Conservation (phyloP, 2,888 invertebrate species). For the Notodonta ziczac region DNA sequence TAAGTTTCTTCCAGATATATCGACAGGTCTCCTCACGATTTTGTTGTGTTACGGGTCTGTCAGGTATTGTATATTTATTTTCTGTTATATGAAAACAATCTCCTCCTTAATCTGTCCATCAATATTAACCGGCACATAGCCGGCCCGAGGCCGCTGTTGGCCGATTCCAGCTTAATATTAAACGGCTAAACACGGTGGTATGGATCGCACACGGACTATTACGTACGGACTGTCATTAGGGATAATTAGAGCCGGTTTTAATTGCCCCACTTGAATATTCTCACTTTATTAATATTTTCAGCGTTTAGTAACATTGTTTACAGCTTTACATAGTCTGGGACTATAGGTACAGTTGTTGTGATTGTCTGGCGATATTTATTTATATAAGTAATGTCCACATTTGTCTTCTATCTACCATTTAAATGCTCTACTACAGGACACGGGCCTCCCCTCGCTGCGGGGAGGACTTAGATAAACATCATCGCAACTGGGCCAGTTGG, state of each 20-base stretch:
- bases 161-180: conserved; percentile 2
- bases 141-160: conserved; percentile 1
- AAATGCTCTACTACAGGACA: too few relatives aligned
- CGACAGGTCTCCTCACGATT: too few relatives aligned
- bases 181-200: not conserved
- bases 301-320: not conserved
- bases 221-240: not conserved
- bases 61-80: not conserved
- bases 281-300: not conserved
- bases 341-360: too few relatives aligned
- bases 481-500: too few relatives aligned
- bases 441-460: too few relatives aligned
- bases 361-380: too few relatives aligned
- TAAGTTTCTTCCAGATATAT: too few relatives aligned
- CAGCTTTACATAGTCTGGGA: too few relatives aligned
- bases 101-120: not conserved
- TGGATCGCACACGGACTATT: not conserved
- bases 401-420: too few relatives aligned
- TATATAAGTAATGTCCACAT: too few relatives aligned
- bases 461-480: too few relatives aligned
- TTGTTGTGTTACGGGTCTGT: too few relatives aligned
- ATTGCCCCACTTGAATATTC: not conserved
- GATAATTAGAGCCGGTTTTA: not conserved
- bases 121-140: conserved; percentile 5
- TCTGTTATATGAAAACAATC: not conserved